Percentiles rank a stretch among this genome's conserved stretches.
Conservation (phyloP, 2,113 vertebrate species). For the Holacanthus passer region DNA sequence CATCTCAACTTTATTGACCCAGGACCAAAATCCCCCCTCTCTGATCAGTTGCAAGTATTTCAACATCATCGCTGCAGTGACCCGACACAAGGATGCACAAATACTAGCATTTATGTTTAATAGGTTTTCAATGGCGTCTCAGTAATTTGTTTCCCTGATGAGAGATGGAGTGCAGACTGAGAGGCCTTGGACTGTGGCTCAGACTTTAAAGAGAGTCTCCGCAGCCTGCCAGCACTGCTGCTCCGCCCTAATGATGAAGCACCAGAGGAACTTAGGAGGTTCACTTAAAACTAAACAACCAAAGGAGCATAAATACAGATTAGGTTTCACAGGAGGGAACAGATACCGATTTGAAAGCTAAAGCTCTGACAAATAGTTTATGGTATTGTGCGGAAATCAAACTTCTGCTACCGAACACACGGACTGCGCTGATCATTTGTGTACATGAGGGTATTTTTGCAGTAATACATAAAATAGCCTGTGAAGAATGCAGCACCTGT, state of each 20-base stretch:
- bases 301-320: slow-evolving; percentile 11
- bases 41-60: slow-evolving; percentile 4
- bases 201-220: slow-evolving; percentile 13
- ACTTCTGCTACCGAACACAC: background rate
- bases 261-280: background rate
- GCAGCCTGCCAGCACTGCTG: background rate
- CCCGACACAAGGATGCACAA: background rate
- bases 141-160: slow-evolving; percentile 36
- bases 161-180: slow-evolving; percentile 20
- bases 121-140: background rate
- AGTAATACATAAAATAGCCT: background rate
- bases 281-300: slow-evolving; percentile 35
- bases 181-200: background rate
- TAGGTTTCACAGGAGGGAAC: background rate
- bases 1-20: slow-evolving; percentile 40
- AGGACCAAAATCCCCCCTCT: slow-evolving; percentile 30
- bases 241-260: background rate
- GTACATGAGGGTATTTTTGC: background rate
- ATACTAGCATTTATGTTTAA: background rate
- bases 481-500: slow-evolving; percentile 5
- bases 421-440: background rate
- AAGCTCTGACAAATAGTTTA: background rate
- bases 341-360: background rate
- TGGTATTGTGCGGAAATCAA: background rate
- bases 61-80: background rate